These are phyloP conservation scores for Crenuchus spilurus DNA, from an alignment of 2,797 vertebrate genomes.

Conservation along the genomic window DNA sequence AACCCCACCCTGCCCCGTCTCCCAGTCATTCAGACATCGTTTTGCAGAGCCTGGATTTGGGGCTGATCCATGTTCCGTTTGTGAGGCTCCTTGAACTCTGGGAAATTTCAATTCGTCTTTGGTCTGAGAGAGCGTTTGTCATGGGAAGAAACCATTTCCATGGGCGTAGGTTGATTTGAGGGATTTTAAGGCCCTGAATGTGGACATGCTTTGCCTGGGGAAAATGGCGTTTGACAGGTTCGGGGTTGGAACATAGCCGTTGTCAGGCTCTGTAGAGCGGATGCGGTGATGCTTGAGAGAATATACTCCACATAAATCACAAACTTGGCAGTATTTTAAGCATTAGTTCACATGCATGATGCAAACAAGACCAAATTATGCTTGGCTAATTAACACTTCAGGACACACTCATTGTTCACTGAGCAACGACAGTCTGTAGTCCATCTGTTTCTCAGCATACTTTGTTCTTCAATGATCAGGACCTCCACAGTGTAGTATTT, in stretches of 20 bases:
- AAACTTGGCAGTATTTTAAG: conserved; percentile 5
- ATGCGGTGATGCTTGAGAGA: conserved; percentile 4
- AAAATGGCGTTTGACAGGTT: conserved; percentile 23
- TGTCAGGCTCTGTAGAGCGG: not conserved
- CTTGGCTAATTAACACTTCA: not conserved
- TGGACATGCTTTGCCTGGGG: conserved; percentile 23
- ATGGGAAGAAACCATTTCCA: conserved; percentile 37
- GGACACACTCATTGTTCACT: too few species aligned
- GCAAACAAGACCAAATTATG: not conserved
- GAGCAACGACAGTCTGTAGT: too few species aligned
- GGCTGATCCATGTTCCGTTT: conserved; percentile 38
- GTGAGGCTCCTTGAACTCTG: conserved; percentile 41
- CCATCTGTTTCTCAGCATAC: too few species aligned
- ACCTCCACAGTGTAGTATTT: too few species aligned
- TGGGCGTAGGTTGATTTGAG: conserved; percentile 35
- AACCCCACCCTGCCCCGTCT: conserved; percentile 19
- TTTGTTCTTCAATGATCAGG: too few species aligned
- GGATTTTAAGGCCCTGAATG: not conserved
- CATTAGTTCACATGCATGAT: not conserved
- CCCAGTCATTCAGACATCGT: conserved; percentile 25
- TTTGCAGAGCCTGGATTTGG: conserved; percentile 34
- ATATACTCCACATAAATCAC: conserved; percentile 14
- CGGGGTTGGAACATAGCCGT: conserved; percentile 26
- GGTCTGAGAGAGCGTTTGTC: conserved; percentile 23
- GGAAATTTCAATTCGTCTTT: conserved; percentile 44